Evolutionary conservation across 1,140 invertebrate species (phyloP), one percentile per base, ranked within the genome.

Genomic region (Tribolium madens): DNA sequence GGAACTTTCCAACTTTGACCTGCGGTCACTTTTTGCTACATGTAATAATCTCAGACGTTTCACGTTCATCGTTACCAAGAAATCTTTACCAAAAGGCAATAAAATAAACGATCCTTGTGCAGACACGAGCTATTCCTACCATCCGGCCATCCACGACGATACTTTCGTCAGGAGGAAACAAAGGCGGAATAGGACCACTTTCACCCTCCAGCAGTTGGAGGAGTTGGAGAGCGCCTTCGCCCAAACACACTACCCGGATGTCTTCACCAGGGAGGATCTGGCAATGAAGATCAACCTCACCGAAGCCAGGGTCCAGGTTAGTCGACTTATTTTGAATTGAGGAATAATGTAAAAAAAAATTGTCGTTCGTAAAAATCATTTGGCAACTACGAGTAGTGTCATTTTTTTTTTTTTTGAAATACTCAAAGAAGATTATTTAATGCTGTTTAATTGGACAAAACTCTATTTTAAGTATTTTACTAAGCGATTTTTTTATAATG

Each of bases 201-300:
- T 99, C 87, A 98, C 97, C 3, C 87, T 98, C 73, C 97, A 98
- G 88, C 89, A 96, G 93, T 87, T 99, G 83, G 97, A 98, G 87
- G 97, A 99, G 87, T 87, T 99, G 83, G 97, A 99, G 88, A 97
- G 95, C 81, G 97, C 97, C 53, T 99, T 99, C 86, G 94, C 95
- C 71, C 95, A 97, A 86, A 99, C 97, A 15, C 98, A 99, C 87
- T 99, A 99, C 86, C 98, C 97, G 4, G 98, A 99, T 87, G 97
- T 98, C 68, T 99, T 98, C 88, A 98, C 96, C 0, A 89, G 98
- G 81, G 97, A 99, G 87, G 97, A 98, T 87, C 89, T 99, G 53
- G 97, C 97, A n/a, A 96, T 97, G 92, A 97, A 98, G 89, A 98
- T 99, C 84, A 98, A 98, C 87, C 90, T 99, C 73, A 98, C 97